phyloP scores from a whole-genome alignment of 1,140 invertebrate species.

The Bombus picipes region DNA sequence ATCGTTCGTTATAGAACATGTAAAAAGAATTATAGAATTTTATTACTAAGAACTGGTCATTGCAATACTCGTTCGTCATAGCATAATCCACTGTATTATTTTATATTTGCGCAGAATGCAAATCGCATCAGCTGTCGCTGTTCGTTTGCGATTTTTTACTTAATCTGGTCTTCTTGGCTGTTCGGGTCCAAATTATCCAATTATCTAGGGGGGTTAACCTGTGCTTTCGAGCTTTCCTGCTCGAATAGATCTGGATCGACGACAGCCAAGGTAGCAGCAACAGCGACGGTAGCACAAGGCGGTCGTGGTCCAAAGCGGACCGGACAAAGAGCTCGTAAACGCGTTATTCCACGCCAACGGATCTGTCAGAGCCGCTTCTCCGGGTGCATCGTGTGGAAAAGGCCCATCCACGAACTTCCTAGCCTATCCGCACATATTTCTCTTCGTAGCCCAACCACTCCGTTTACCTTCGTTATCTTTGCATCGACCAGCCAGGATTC shows the following conservation, averaged over 20 bases:
- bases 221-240: slow-evolving; percentile 26
- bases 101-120: neutral
- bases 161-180: slow-evolving; percentile 19
- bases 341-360: slow-evolving; percentile 83
- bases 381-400: slow-evolving; percentile 76
- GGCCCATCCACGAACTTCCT: slow-evolving; percentile 65
- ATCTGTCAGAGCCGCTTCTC: slow-evolving; percentile 81
- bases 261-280: slow-evolving; percentile 19
- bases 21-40: no score
- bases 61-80: no score
- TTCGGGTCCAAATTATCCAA: slow-evolving; percentile 71
- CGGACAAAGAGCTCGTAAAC: slow-evolving; percentile 82
- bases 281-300: slow-evolving; percentile 65
- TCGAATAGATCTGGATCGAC: slow-evolving; percentile 61
- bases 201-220: slow-evolving; percentile 65
- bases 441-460: neutral
- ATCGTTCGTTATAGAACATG: no score
- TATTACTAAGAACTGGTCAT: no score
- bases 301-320: slow-evolving; percentile 78
- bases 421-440: slow-evolving; percentile 12
- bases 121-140: neutral
- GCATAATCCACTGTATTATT: no score
- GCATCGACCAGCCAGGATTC: slow-evolving; percentile 4
- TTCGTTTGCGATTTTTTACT: slow-evolving; percentile 25
- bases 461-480: slow-evolving; percentile 46